Evolutionary conservation across 2,797 vertebrate species (phyloP).

Genomic region (Myotis findleyi): DNA sequence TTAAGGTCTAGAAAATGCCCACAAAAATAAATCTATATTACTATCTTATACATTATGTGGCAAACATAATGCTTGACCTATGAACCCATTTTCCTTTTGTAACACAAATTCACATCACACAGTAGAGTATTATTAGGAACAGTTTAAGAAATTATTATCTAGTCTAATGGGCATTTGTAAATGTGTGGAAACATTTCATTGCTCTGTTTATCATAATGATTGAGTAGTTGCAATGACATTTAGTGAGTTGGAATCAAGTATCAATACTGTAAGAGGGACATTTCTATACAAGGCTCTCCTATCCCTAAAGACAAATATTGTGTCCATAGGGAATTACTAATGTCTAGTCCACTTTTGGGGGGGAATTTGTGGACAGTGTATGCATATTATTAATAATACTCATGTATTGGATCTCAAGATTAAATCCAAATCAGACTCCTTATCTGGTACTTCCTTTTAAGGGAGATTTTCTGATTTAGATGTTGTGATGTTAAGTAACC

Average conservation of each 20-base stretch:
- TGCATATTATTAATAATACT: background rate
- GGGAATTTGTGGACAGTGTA: background rate
- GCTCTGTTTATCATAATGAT: background rate
- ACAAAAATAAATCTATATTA: constrained; percentile 5
- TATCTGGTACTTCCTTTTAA: background rate
- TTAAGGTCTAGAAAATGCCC: background rate
- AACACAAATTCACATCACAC: background rate
- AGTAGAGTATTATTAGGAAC: background rate
- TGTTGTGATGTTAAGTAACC: background rate
- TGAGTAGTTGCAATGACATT: background rate
- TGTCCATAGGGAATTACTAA: background rate
- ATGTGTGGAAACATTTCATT: background rate
- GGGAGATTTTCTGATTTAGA: background rate
- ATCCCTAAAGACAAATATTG: background rate
- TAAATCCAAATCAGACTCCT: background rate
- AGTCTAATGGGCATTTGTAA: background rate
- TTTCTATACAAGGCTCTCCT: background rate
- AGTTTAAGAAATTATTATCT: background rate
- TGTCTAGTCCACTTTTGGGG: background rate
- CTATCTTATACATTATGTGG: background rate
- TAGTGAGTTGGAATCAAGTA: background rate
- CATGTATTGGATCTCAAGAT: background rate
- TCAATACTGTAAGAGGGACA: background rate
- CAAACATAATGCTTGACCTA: background rate
- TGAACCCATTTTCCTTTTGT: background rate